phyloP scores from a whole-genome alignment of 2,888 invertebrate genomes.

The Leptinotarsa juncta region DNA sequence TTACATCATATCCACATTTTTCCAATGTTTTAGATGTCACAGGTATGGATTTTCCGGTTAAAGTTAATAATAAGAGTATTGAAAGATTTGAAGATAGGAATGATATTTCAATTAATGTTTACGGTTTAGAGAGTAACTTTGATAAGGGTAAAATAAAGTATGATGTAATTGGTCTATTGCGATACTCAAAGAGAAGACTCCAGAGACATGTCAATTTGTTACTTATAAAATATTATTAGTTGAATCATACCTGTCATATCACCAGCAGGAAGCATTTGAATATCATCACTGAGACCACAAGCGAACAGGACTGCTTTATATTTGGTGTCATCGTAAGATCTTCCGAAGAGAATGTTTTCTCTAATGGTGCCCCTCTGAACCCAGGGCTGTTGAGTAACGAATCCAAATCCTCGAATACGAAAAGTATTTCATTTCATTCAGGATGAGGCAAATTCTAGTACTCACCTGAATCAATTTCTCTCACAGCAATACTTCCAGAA shows the following conservation, averaged over 20 bases:
- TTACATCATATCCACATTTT: too few species aligned
- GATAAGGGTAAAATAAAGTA: too few species aligned
- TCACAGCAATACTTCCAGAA: constrained; percentile 77
- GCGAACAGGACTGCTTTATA: constrained; percentile 86
- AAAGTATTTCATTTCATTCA: background rate
- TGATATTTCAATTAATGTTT: too few species aligned
- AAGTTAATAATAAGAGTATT: too few species aligned
- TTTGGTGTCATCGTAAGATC: constrained; percentile 79
- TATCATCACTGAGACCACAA: constrained; percentile 69
- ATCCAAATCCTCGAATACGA: constrained; percentile 77
- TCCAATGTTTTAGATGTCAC: too few species aligned
- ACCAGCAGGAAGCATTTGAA: constrained; percentile 57
- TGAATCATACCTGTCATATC: constrained; percentile 69
- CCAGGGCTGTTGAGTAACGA: constrained; percentile 92
- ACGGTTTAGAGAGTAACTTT: too few species aligned
- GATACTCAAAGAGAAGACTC: too few species aligned
- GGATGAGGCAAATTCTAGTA: background rate
- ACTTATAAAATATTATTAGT: background rate
- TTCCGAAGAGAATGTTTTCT: constrained; percentile 95
- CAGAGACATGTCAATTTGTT: too few species aligned
- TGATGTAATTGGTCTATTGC: too few species aligned
- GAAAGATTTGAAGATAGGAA: too few species aligned
- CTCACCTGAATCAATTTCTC: constrained; percentile 74
- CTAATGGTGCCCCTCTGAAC: constrained; percentile 89
- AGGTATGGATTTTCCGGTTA: too few species aligned